A percentile compares a stretch with the other conserved stretches of the same genome.
These are phyloP conservation scores for Yasuhikotakia modesta DNA, from an alignment of 2,797 vertebrate species.

Conservation along the genomic window DNA sequence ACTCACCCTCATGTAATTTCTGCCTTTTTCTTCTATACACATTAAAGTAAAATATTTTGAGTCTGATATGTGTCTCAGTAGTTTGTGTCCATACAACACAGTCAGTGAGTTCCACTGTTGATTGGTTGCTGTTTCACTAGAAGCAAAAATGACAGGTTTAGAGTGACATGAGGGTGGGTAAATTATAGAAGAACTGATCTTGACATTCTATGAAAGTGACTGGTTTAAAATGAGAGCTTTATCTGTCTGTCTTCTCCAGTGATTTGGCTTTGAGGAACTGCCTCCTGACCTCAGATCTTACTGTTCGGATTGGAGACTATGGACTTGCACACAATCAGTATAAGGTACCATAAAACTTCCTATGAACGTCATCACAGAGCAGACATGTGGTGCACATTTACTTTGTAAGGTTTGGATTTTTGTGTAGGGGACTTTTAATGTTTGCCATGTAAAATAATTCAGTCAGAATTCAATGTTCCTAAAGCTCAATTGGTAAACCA, in stretches of 20 bases:
- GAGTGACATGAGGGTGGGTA: no score
- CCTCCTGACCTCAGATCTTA: conserved; percentile 91
- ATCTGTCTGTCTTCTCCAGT: conserved; percentile 66
- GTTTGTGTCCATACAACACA: no score
- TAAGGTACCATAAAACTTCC: conserved; percentile 75
- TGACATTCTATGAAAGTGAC: neutral
- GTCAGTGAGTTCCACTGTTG: no score
- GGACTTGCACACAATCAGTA: conserved; percentile 93
- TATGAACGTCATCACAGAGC: neutral
- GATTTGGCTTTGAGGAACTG: conserved; percentile 93
- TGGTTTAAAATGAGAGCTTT: conserved; percentile 12
- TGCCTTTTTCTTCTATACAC: no score
- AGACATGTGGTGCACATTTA: neutral
- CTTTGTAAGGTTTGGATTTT: neutral
- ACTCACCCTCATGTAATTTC: no score
- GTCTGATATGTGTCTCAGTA: no score
- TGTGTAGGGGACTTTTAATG: neutral
- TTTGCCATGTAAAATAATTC: no score
- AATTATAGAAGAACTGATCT: neutral
- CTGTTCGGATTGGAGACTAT: conserved; percentile 91
- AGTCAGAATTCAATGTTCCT: no score
- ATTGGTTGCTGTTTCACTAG: no score
- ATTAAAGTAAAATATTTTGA: no score
- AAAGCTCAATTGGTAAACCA: no score
- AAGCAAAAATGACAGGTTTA: no score